phyloP scores from a whole-genome alignment of 2,797 vertebrate species.

The Luscinia luscinia region DNA sequence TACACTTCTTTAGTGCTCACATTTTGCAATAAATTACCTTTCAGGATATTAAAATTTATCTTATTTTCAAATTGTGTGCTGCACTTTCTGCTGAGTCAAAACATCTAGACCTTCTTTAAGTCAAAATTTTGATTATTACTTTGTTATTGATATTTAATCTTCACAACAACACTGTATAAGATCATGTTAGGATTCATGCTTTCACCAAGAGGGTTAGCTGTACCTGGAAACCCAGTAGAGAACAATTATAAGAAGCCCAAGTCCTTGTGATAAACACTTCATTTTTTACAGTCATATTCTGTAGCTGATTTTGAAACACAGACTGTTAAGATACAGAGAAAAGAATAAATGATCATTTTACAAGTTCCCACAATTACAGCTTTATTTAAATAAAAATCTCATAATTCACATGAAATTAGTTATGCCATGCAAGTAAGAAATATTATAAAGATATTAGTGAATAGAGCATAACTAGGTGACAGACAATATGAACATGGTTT shows the following conservation, averaged over 20 bases:
- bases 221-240: neutral
- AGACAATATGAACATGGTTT: neutral
- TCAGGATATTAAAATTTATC: constrained; percentile 23
- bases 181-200: neutral
- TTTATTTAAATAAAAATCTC: neutral
- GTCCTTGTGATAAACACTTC: neutral
- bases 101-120: neutral
- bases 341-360: neutral
- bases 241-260: neutral
- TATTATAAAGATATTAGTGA: neutral
- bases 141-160: constrained; percentile 11
- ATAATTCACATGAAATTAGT: neutral
- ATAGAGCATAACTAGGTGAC: neutral
- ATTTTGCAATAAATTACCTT: neutral
- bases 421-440: neutral
- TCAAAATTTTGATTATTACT: neutral
- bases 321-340: neutral
- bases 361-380: neutral
- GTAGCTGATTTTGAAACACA: neutral
- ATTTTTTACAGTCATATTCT: neutral
- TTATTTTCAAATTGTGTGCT: neutral
- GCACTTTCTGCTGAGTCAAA: constrained; percentile 19
- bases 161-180: neutral
- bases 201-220: neutral
- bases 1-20: neutral